Base-by-base conservation (phyloP, 2,113 vertebrate species). In the Gymnorhina tibicen region DNA sequence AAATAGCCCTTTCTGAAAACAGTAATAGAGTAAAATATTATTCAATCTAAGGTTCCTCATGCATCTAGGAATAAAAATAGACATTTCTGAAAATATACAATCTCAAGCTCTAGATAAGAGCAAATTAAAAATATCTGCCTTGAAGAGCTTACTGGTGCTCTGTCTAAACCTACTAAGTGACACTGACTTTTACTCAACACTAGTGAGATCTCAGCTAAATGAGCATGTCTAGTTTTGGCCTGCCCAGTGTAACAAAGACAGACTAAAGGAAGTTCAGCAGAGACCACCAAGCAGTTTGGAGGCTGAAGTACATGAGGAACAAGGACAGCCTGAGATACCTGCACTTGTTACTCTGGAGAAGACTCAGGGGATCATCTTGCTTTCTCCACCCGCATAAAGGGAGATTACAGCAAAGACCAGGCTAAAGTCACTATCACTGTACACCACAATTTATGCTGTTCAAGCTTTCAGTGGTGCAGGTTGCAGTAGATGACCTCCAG, bases 1-100 rank as follows among this genome's bases (percentile, higher is more conserved):
- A 77, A 89, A 91, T 69, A 89, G 80, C 3, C 12, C 30, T 41
- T 85, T 79, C 68, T 91, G 55, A 37, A 91, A 94, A 67, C 11
- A 62, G 32, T 6, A 59, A 87, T 67, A 87, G 1, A 20, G 50
- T 78, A 62, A 86, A 89, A 68, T 42, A 70, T 19, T 1, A 73
- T 49, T 74, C 50, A 58, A 9, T n/a, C 47, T 66, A 62, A 79
- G 9, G 10, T 41, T 85, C n/a, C 26, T 66, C 37, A 14, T 13
- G 20, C 5, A 6, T 32, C 17, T 26, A 73, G 33, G 37, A 72
- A 68, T 28, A 87, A 90, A 93, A 81, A 53, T 4, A 94, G 56
- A 23, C 30, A 42, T 50, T 81, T 84, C 59, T 62, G 33, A 89
- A 84, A 79, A 78, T 0, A 1, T 16, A 72, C 16, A 9, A 42